These are phyloP conservation scores for Corythornis madagascariensis DNA, from an alignment of 2,113 vertebrate species.

Conservation along the genomic window DNA sequence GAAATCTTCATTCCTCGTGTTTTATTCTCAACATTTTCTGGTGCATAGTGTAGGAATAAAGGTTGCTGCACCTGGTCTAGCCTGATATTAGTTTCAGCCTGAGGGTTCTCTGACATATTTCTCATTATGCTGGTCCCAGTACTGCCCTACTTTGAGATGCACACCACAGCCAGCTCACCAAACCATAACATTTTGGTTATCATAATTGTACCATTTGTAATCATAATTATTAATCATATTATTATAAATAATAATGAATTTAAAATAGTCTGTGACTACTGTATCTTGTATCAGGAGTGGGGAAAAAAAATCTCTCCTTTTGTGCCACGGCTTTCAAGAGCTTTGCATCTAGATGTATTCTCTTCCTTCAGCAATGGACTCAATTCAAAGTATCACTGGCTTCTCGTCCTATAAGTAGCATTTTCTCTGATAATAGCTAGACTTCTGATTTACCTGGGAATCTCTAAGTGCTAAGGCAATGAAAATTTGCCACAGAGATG, in stretches of 20 bases:
- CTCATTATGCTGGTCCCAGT: neutral
- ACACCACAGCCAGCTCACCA: neutral
- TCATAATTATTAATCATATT: too few species aligned
- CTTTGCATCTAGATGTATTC: neutral
- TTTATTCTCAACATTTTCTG: neutral
- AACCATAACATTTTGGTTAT: slow-evolving; percentile 1
- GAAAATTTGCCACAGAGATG: neutral
- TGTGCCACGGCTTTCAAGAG: neutral
- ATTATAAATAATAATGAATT: neutral
- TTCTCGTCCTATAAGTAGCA: neutral
- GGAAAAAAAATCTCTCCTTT: neutral
- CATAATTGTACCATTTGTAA: neutral
- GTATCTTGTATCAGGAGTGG: neutral
- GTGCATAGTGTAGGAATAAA: neutral
- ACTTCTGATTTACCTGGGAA: neutral
- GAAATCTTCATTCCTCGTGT: neutral
- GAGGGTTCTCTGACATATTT: neutral
- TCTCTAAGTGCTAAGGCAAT: neutral
- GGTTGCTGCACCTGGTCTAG: neutral
- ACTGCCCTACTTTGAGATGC: neutral
- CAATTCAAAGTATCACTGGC: neutral
- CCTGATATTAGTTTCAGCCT: neutral
- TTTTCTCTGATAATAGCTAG: neutral
- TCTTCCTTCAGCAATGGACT: neutral
- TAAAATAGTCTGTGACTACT: neutral